phyloP scores from a whole-genome alignment of 2,113 vertebrate genomes.

The Holacanthus passer region DNA sequence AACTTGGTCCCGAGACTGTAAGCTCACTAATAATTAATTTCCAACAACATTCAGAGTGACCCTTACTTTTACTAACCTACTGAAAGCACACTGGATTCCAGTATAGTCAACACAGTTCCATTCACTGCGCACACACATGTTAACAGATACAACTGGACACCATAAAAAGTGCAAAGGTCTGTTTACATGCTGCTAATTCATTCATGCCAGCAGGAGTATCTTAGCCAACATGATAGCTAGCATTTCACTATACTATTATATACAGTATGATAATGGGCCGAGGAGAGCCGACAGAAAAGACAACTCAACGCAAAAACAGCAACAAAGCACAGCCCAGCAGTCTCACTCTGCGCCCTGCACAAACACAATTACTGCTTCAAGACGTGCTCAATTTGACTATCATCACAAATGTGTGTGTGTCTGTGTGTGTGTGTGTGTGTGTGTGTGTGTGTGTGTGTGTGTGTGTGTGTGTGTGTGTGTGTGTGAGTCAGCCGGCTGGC shows the following conservation, averaged over 20 bases:
- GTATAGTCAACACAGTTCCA: not conserved
- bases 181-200: conserved; percentile 32
- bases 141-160: not conserved
- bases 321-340: conserved; percentile 34
- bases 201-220: conserved; percentile 1
- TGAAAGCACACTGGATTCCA: not conserved
- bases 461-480: conserved; percentile 4
- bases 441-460: conserved; percentile 2
- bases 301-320: conserved; percentile 26
- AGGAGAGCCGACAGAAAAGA: conserved; percentile 34
- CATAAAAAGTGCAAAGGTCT: conserved; percentile 6
- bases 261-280: conserved; percentile 27
- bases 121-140: not conserved
- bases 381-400: conserved; percentile 49
- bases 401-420: conserved; percentile 13
- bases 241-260: conserved; percentile 28
- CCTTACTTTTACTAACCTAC: not conserved
- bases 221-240: conserved; percentile 15
- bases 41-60: conserved; percentile 13
- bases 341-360: conserved; percentile 8
- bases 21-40: conserved; percentile 55
- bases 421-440: not conserved
- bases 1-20: not conserved
- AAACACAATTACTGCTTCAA: conserved; percentile 52
- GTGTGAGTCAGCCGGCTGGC: conserved; percentile 42